Evolutionary conservation across 92 coral and sea anemone species (phyloP).

Genomic region (Montipora capitata): DNA sequence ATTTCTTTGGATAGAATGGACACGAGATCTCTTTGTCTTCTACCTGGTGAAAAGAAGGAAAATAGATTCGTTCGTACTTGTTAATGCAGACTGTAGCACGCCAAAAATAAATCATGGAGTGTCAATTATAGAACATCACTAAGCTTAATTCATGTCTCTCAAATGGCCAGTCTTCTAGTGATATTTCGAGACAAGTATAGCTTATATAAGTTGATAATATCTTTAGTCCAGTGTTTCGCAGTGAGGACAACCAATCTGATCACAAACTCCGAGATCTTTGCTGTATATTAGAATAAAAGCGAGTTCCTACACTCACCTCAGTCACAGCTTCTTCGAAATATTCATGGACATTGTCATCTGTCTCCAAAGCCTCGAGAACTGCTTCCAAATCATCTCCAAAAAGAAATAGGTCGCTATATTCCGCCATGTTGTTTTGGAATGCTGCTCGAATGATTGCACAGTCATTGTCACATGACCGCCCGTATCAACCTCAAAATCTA

Average conservation of each 20-base stretch:
- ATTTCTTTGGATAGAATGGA: neutral
- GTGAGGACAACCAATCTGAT: too few species aligned
- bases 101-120: too few species aligned
- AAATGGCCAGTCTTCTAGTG: too few species aligned
- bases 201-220: too few species aligned
- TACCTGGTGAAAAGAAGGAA: neutral
- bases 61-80: too few species aligned
- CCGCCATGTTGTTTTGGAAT: conserved; percentile 39
- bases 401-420: conserved; percentile 26
- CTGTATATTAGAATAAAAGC: neutral
- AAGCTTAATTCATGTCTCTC: conserved; percentile 6
- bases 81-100: too few species aligned
- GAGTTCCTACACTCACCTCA: conserved; percentile 36
- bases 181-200: too few species aligned
- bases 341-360: too few species aligned
- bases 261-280: too few species aligned
- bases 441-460: conserved; percentile 29
- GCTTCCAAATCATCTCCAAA: too few species aligned
- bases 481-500: conserved; percentile 5
- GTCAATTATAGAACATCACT: conserved; percentile 18
- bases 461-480: conserved; percentile 29
- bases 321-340: conserved; percentile 10
- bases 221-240: too few species aligned
- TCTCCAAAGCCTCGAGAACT: too few species aligned
- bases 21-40: conserved; percentile 27